Evolutionary conservation across 1,140 invertebrate genomes (phyloP), one percentile per base, ranked within the genome.

Genomic region (Trialeurodes vaporariorum): DNA sequence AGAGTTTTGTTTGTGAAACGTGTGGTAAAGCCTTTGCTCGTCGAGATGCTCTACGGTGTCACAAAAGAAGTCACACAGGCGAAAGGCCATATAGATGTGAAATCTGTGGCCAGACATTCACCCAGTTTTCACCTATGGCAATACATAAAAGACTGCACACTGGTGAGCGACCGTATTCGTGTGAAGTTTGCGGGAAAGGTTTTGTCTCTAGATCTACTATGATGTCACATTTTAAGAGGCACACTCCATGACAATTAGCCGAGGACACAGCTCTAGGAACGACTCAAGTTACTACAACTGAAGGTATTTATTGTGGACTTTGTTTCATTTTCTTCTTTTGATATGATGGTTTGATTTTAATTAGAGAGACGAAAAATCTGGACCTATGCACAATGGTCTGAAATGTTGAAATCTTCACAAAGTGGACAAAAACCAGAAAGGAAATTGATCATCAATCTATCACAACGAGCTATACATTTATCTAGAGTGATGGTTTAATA

Each of bases 181-280:
- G 87, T 79, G 86, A 89, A 78, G 86, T 88, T 71, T 89, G 87
- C 77, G 83, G 87, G 72, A 88, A 88, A 77, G 80, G 85, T 71
- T 90, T 90, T 76, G 86, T 49, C 17, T 49, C 34, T 9, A 49
- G 34, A 49, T 49, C 34, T 17, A 49, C 34, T 5, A 5, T 49
- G 5, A 49, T 17, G 17, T 49, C 34, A 17, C 34, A 49, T 17
- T 49, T 17, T 9, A 49, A 49, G 34, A 49, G 17, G 17, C 34
- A 49, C 17, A 49, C 34, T 17, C 34, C 34, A 49, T 49, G 34
- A 49, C 34, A 49, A 49, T 49, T 49, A 49, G 34, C 34, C 34
- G 34, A 17, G 34, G 34, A 49, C 34, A 17, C 34, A 9, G 5
- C 34, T 49, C 34, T n/a, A n/a, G n/a, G n/a, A n/a, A n/a, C n/a